Evolutionary conservation across 2,797 vertebrate species (phyloP), one percentile per base, ranked within the genome.

Genomic region (Eulemur mongoz): DNA sequence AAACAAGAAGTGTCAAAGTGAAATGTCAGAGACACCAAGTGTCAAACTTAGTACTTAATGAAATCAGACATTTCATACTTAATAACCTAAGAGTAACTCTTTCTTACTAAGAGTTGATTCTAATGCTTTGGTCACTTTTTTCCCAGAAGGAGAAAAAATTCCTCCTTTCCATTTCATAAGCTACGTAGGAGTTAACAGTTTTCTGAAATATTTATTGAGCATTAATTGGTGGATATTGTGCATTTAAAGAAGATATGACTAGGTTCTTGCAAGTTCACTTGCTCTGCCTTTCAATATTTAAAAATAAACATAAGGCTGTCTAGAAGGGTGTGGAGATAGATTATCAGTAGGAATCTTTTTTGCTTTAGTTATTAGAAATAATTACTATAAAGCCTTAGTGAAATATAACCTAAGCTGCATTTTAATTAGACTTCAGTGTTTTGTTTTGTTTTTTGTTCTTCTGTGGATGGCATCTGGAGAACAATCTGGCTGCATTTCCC

Each of bases 401-500:
- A 97, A 97, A 96, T 72, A 85, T 54, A 97, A 87, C 81, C 79
- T 97, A 94, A 98, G 96, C 50, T 96, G 79, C 35, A 90, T 98
- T 98, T 98, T 98, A 98, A 98, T 98, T 96, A 95, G 93, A 94
- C 93, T 96, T 82, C 86, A 95, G 95, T 96, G 93, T 95, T 98
- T 97, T 98, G 7, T 17, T n/a, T 27, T 45, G 43, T 45, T 45
- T 45, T 45, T 10, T 61, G 35, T 35, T 83, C 97, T 98, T 95
- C 97, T 96, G 90, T 94, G 95, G 72, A 45, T 85, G 92, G 91
- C 97, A 98, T 98, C 98, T 98, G 97, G 96, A 98, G 94, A 93
- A 94, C 95, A 98, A 97, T 98, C 97, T 98, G 97, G 96, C 69
- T 94, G 95, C 48, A 96, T 98, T 97, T 98, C 70, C 95, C 92